A percentile compares a stretch with the other conserved stretches of the same genome.
Conservation (phyloP, 2,797 vertebrate species). For the Monodelphis domestica region DNA sequence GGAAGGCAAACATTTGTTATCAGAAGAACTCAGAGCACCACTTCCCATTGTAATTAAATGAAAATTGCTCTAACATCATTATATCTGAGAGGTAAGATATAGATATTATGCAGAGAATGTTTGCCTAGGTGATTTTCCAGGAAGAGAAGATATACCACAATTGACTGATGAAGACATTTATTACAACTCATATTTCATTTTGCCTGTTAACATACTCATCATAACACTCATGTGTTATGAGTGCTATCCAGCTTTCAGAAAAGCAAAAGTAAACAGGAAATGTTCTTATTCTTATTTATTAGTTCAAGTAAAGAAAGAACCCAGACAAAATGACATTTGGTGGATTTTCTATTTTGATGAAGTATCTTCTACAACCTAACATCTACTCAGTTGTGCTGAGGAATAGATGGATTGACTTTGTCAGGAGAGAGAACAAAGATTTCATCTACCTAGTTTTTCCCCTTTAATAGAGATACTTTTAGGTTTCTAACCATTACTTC, state of each 20-base stretch:
- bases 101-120: constrained; percentile 31
- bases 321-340: constrained; percentile 49
- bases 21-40: not conserved
- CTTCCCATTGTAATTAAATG: constrained; percentile 3
- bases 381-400: constrained; percentile 28
- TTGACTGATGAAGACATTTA: constrained; percentile 7
- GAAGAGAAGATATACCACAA: constrained; percentile 32
- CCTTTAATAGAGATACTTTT: constrained; percentile 53
- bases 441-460: constrained; percentile 65
- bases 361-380: constrained; percentile 8
- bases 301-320: constrained; percentile 40
- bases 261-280: constrained; percentile 23
- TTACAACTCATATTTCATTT: not conserved
- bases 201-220: not conserved
- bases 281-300: constrained; percentile 49
- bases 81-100: constrained; percentile 10
- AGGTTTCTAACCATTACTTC: constrained; percentile 58
- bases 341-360: constrained; percentile 60
- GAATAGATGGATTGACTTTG: constrained; percentile 62
- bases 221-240: too few relatives aligned
- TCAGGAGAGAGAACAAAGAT: constrained; percentile 19
- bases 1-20: not conserved
- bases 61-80: not conserved
- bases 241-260: constrained; percentile 31
- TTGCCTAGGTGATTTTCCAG: not conserved